phyloP scores from a whole-genome alignment of 2,113 vertebrate species.

The Phaethornis superciliosus region DNA sequence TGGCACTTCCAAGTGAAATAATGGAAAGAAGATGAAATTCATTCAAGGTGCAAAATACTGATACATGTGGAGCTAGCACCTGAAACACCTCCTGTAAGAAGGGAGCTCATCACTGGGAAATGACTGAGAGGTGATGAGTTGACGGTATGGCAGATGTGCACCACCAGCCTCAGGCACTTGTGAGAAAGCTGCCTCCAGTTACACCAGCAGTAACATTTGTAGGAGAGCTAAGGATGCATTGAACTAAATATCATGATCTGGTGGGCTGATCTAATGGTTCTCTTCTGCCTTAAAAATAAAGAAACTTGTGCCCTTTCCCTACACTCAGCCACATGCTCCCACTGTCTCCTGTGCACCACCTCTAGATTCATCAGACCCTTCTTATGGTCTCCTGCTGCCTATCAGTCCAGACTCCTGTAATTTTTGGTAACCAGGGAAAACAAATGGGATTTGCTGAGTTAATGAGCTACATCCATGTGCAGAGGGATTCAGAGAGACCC shows the following conservation, averaged over 20 bases:
- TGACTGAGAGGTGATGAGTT: not conserved
- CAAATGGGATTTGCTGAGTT: not conserved
- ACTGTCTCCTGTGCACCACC: not conserved
- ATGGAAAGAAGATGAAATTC: not conserved
- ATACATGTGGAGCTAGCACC: not conserved
- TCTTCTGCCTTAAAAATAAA: not conserved
- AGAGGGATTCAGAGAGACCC: not conserved
- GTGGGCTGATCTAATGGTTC: not conserved
- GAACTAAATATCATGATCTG: not conserved
- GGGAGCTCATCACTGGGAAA: not conserved
- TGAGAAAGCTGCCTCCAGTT: not conserved
- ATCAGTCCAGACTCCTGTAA: not conserved
- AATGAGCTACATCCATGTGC: not conserved
- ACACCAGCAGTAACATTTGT: not conserved
- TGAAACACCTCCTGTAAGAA: not conserved
- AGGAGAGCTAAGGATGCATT: not conserved
- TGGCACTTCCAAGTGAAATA: not conserved
- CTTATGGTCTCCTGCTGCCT: not conserved
- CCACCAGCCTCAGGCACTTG: not conserved
- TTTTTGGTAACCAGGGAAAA: not conserved
- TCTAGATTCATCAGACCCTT: not conserved
- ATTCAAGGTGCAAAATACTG: not conserved
- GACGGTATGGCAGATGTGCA: not conserved
- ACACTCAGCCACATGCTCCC: accelerated
- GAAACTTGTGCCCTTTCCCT: not conserved